Conservation (phyloP, 2,797 vertebrate species). For the Girardinus metallicus region DNA sequence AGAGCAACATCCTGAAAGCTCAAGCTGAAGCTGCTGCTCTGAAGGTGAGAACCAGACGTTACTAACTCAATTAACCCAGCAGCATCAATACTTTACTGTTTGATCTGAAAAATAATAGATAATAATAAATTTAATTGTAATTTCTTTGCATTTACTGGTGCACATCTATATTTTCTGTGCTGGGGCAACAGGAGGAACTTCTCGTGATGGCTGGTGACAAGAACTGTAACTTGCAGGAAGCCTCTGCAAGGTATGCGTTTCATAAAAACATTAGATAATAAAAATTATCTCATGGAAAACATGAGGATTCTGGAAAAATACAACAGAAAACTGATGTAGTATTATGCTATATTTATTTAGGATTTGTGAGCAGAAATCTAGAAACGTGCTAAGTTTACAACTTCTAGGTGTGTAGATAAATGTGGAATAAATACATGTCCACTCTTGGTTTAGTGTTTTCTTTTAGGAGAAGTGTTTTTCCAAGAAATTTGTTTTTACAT, state of each 20-base stretch:
- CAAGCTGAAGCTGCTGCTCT: conserved; percentile 86
- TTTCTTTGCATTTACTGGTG: too few species aligned
- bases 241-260: conserved; percentile 80
- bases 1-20: conserved; percentile 96
- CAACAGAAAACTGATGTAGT: neutral
- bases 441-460: neutral
- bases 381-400: neutral
- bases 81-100: neutral
- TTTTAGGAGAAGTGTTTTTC: neutral
- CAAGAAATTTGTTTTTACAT: neutral
- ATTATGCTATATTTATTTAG: neutral
- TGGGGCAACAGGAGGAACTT: conserved; percentile 84
- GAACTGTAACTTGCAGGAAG: conserved; percentile 85
- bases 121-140: too few species aligned
- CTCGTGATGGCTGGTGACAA: conserved; percentile 72
- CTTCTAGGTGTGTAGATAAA: neutral
- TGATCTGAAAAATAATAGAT: neutral
- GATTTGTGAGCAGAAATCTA: neutral
- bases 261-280: neutral
- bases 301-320: neutral
- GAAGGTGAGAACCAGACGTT: conserved; percentile 78
- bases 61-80: too few species aligned
- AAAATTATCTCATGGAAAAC: neutral
- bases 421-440: neutral
- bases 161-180: conserved; percentile 12